These are phyloP conservation scores for Lamellibrachia columna DNA, from an alignment of 2,888 invertebrate genomes.

Conservation along the genomic window DNA sequence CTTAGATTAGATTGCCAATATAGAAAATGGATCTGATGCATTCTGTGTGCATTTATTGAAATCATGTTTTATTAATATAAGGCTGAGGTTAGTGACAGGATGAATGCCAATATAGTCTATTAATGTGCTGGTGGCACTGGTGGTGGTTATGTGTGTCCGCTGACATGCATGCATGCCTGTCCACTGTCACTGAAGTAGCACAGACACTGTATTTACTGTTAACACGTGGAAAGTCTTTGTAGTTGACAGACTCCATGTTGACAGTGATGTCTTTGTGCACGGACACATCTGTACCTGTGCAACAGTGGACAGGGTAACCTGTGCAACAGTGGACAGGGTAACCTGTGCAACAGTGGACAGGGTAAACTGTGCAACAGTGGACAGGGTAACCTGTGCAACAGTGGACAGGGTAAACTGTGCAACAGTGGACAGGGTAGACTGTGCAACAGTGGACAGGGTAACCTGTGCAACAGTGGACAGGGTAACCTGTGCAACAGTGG, in stretches of 20 bases:
- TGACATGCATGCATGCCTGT: not conserved
- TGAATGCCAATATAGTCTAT: not conserved
- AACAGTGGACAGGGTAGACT: too few species aligned
- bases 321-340: too few species aligned
- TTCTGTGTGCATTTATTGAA: not conserved
- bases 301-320: too few species aligned
- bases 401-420: too few species aligned
- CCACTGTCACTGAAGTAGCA: not conserved
- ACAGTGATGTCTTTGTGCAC: not conserved
- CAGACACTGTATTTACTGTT: not conserved
- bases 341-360: too few species aligned
- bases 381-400: too few species aligned
- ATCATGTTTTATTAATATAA: not conserved
- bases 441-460: too few species aligned
- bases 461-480: too few species aligned
- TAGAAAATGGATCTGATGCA: not conserved
- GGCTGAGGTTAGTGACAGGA: not conserved
- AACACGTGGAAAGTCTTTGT: not conserved
- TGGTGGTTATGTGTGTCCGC: not conserved
- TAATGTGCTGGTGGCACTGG: not conserved
- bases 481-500: too few species aligned
- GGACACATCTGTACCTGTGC: not conserved
- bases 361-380: too few species aligned
- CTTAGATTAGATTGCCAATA: conserved; percentile 5
- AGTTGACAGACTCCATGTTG: not conserved